phyloP scores from a whole-genome alignment of 2,797 vertebrate genomes.

The Galaxias olidus region DNA sequence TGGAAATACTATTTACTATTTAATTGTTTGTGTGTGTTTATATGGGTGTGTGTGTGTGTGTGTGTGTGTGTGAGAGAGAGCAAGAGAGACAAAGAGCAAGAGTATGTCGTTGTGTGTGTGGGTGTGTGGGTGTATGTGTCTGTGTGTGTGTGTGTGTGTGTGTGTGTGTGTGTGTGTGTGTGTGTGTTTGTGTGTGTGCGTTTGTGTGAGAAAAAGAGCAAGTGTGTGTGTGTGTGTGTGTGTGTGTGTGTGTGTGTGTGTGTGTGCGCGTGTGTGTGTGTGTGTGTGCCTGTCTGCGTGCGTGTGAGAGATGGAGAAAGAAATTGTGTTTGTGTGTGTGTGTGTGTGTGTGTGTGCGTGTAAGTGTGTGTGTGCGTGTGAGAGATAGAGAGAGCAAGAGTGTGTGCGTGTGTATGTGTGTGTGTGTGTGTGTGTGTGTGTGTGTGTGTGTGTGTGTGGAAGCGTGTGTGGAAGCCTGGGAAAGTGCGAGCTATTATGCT shows the following conservation, averaged over 20 bases:
- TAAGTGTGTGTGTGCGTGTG: constrained; percentile 25
- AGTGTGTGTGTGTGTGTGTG: constrained; percentile 5
- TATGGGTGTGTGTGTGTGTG: no score
- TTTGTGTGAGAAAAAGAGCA: no score
- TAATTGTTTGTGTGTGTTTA: no score
- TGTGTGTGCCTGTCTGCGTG: constrained; percentile 15
- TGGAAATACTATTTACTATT: no score
- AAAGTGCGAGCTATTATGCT: constrained; percentile 63
- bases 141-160: constrained; percentile 3
- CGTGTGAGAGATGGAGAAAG: not conserved
- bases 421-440: not conserved
- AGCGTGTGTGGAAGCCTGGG: constrained; percentile 12
- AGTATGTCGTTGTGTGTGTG: no score
- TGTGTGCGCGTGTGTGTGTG: not conserved
- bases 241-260: not conserved
- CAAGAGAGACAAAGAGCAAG: not conserved
- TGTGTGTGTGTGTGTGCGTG: constrained; percentile 18
- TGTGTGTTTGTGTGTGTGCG: constrained; percentile 18
- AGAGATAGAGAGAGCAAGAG: constrained; percentile 8
- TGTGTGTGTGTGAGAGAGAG: constrained; percentile 20
- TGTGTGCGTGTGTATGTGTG: not conserved
- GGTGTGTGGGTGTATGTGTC: no score
- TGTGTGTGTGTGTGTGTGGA: not conserved
- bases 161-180: constrained; percentile 9
- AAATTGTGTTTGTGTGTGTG: constrained; percentile 9